A percentile compares a stretch with the other conserved stretches of the same genome.
Conservation (phyloP, 2,888 invertebrate species). For the Ophonus ardosiacus region DNA sequence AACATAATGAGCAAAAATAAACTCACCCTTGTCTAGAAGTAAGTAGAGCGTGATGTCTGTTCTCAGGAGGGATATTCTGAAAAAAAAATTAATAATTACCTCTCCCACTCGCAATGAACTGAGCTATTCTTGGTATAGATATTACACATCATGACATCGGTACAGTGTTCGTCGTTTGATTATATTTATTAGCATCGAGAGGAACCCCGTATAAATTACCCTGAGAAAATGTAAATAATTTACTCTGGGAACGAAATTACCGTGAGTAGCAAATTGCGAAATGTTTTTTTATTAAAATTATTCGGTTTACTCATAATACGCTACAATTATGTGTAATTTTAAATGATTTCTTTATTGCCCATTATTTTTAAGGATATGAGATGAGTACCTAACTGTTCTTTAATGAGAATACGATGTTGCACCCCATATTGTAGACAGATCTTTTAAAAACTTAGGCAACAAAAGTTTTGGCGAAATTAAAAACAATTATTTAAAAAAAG, state of each 20-base stretch:
- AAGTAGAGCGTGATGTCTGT: conserved; percentile 14
- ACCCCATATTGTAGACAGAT: neutral
- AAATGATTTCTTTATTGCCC: conserved; percentile 17
- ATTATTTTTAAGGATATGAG: conserved; percentile 4
- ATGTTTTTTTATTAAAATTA: conserved; percentile 27
- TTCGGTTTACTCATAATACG: conserved; percentile 4
- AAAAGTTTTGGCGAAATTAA: too few species aligned
- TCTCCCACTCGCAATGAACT: neutral
- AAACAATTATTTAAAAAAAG: too few species aligned
- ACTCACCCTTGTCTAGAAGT: neutral
- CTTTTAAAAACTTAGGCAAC: neutral
- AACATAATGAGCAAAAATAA: neutral
- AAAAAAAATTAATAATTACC: neutral
- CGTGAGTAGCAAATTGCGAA: conserved; percentile 30
- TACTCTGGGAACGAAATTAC: conserved; percentile 42
- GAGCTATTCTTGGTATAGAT: neutral
- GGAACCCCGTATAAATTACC: conserved; percentile 47
- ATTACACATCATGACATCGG: neutral
- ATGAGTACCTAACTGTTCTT: conserved; percentile 2
- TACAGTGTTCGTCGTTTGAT: conserved; percentile 33
- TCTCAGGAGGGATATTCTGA: neutral
- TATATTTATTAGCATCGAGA: conserved; percentile 52
- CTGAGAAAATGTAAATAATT: conserved; percentile 59
- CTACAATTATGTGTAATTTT: conserved; percentile 29
- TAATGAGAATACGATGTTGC: neutral